Conservation (phyloP, 2,113 vertebrate species). For the Saiga tatarica region DNA sequence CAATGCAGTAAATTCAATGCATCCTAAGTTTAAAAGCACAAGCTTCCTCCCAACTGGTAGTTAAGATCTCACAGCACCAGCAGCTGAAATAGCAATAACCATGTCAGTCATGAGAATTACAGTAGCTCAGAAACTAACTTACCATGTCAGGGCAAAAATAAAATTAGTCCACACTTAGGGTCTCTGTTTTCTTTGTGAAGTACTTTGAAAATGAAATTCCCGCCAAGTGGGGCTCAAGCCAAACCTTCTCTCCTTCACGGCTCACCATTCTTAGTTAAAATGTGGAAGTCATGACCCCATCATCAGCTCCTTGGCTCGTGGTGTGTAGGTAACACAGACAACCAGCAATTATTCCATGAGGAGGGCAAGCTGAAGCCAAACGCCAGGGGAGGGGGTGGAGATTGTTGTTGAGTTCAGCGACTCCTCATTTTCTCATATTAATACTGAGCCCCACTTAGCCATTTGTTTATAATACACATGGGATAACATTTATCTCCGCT, state of each 20-base stretch:
- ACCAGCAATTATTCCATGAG: conserved; percentile 6
- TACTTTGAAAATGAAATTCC: conserved; percentile 34
- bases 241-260: conserved; percentile 24
- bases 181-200: conserved; percentile 40
- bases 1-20: neutral
- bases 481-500: neutral
- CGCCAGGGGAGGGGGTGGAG: neutral
- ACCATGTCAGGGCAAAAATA: neutral
- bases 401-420: neutral
- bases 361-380: neutral
- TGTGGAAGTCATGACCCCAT: neutral
- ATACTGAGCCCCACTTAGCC: neutral
- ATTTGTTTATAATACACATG: neutral
- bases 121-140: conserved; percentile 39
- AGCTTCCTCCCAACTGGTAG: neutral
- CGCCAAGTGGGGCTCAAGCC: conserved; percentile 44
- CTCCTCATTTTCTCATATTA: neutral
- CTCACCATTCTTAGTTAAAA: conserved; percentile 54
- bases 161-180: conserved; percentile 51
- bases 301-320: neutral
- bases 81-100: neutral
- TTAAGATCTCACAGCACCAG: neutral
- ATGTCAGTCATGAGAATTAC: conserved; percentile 38
- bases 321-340: neutral
- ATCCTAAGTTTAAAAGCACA: neutral